Base-by-base conservation (phyloP, 2,888 invertebrate genomes). In the Epicampocera succincta region DNA sequence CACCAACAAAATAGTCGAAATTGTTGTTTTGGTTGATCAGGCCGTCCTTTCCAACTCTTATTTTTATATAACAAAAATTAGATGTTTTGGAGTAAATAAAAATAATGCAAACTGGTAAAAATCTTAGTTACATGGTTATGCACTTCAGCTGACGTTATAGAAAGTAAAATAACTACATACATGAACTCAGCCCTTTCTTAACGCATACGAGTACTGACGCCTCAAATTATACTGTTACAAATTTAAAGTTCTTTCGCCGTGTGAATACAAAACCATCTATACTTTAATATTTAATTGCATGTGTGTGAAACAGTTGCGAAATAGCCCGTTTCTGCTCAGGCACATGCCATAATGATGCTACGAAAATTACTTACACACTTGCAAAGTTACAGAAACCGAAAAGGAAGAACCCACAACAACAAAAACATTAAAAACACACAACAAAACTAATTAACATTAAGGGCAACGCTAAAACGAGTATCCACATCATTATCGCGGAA, bases 381-480 rank as follows among this genome's bases (percentile, higher is more conserved):
- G 58, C 8, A 15, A 17, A 13, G 2, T 74, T 65, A 15, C 17
- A 12, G 50, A 66, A 50, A 21, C 38, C 19, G 12, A 68, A 50
- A 42, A 42, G 2, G 58, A 40, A 15, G 19, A 3, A 48, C 11
- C 12, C 38, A 15, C 19, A 42, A 50, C 9, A 15, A 54, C 15
- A 56, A 56, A 5, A 25, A 25, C 19, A 42, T 44, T 46, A 42
- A 19, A 77, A 50, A 17, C 69, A 63, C 25, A 17, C 46, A 61
- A 77, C 63, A 65, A 42, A 63, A 58, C 63, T 71, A 71, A 77
- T 77, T 77, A 77, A 71, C 54, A 71, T 63, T 75, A 68, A 75
- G 42, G 42, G 12, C 15, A 48, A 50, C 48, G 33, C 8, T 58
- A 15, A 48, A n/a, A n/a, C n/a, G n/a, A n/a, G 3, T 19, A 66